phyloP scores from a whole-genome alignment of 2,797 vertebrate genomes.

The Chaetophractus vellerosus region DNA sequence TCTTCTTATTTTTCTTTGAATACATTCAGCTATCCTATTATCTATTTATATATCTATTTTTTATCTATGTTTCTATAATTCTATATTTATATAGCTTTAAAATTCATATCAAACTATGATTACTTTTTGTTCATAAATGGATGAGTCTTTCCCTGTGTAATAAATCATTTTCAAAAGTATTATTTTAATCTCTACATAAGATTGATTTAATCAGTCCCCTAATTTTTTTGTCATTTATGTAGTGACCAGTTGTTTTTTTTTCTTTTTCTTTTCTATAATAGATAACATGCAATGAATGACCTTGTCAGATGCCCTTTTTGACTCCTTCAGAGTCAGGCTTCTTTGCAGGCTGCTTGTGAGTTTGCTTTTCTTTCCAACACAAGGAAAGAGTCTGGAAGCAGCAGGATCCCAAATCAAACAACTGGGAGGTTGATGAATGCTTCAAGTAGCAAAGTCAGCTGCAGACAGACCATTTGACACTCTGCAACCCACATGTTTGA shows the following conservation, averaged over 20 bases:
- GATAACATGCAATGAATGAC: background rate
- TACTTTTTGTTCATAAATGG: background rate
- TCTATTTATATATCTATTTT: background rate
- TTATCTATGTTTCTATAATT: background rate
- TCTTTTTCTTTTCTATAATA: background rate
- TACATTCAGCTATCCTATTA: background rate
- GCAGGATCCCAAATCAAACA: slow-evolving; percentile 84
- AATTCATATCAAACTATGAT: background rate
- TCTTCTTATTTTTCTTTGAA: background rate
- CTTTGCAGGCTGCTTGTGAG: slow-evolving; percentile 50
- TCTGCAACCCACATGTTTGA: slow-evolving; percentile 71
- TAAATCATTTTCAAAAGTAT: background rate
- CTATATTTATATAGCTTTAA: background rate
- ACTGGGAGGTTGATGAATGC: slow-evolving; percentile 79
- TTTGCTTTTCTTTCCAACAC: slow-evolving; percentile 80
- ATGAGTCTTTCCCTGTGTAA: background rate
- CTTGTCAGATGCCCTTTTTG: background rate
- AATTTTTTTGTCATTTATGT: background rate
- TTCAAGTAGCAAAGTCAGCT: slow-evolving; percentile 83
- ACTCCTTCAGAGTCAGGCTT: background rate
- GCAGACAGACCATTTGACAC: slow-evolving; percentile 83
- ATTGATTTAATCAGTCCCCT: background rate
- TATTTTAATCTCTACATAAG: background rate
- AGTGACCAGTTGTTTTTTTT: background rate
- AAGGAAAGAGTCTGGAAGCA: slow-evolving; percentile 79